Conservation (phyloP, 2,888 invertebrate genomes). For the Endotricha flammealis region DNA sequence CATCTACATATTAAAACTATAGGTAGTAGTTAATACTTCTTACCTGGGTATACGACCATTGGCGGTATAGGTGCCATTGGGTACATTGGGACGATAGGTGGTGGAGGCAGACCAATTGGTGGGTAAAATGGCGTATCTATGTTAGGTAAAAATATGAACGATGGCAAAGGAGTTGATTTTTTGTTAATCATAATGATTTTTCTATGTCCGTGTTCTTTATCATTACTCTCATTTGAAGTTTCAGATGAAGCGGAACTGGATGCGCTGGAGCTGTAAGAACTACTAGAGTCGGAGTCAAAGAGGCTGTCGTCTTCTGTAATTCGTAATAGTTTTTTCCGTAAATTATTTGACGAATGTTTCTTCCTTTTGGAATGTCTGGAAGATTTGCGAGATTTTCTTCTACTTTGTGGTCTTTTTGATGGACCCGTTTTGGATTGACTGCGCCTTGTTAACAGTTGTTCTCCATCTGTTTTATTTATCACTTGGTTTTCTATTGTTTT, state of each 20-base stretch:
- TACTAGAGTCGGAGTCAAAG: slow-evolving; percentile 41
- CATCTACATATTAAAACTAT: too few relatives aligned
- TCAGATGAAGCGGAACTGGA: slow-evolving; percentile 26
- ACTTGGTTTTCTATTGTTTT: slow-evolving; percentile 67
- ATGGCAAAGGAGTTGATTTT: slow-evolving; percentile 55
- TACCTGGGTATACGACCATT: too few relatives aligned
- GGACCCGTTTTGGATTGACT: slow-evolving; percentile 22
- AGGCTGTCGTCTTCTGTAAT: slow-evolving; percentile 62
- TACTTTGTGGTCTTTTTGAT: slow-evolving; percentile 13
- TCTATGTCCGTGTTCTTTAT: slow-evolving; percentile 51
- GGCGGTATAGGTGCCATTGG: slow-evolving; percentile 64
- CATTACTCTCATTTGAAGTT: slow-evolving; percentile 21
- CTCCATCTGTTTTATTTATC: slow-evolving; percentile 48
- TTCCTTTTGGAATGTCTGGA: slow-evolving; percentile 26
- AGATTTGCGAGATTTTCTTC: slow-evolving; percentile 30
- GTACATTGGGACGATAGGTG: slow-evolving; percentile 57
- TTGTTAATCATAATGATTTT: slow-evolving; percentile 58
- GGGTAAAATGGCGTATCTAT: slow-evolving; percentile 61
- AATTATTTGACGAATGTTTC: slow-evolving; percentile 32
- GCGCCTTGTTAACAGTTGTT: slow-evolving; percentile 40
- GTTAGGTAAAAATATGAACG: slow-evolving; percentile 63
- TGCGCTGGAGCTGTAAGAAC: slow-evolving; percentile 26
- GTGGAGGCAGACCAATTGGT: slow-evolving; percentile 57
- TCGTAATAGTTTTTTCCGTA: slow-evolving; percentile 47
- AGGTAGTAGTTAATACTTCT: too few relatives aligned